Conservation (phyloP, 2,888 invertebrate genomes). For the Troglohyphantes excavatus region DNA sequence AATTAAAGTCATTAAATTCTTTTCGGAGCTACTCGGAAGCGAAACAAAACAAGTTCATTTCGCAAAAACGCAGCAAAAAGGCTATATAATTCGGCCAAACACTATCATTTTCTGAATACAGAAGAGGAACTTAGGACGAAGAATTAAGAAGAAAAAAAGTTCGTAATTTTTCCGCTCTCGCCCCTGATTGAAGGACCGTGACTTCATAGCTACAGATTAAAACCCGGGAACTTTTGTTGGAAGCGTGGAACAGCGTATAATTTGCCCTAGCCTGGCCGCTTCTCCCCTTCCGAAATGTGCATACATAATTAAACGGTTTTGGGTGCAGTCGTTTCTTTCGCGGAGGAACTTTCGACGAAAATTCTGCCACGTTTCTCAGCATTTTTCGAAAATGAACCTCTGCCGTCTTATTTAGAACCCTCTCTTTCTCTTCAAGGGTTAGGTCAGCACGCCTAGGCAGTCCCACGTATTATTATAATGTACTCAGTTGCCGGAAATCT, state of each 20-base stretch:
- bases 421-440: neutral
- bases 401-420: neutral
- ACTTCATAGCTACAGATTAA: slow-evolving; percentile 8
- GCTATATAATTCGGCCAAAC: neutral
- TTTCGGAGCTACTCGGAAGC: neutral
- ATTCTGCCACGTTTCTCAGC: slow-evolving; percentile 41
- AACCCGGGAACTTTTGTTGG: slow-evolving; percentile 1
- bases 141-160: neutral
- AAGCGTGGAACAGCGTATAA: slow-evolving; percentile 25
- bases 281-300: slow-evolving; percentile 1
- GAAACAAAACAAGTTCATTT: neutral
- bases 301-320: slow-evolving; percentile 57
- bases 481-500: slow-evolving; percentile 2
- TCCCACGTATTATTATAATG: slow-evolving; percentile 60
- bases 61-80: neutral
- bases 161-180: neutral
- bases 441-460: slow-evolving; percentile 11
- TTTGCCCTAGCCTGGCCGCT: slow-evolving; percentile 21
- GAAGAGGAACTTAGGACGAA: neutral
- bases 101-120: slow-evolving; percentile 1
- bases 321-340: slow-evolving; percentile 46
- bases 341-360: neutral
- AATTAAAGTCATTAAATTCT: slow-evolving; percentile 8
- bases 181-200: slow-evolving; percentile 15
- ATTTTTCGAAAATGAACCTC: slow-evolving; percentile 56